phyloP scores from a whole-genome alignment of 2,797 vertebrate species.

The Thamnophis elegans region DNA sequence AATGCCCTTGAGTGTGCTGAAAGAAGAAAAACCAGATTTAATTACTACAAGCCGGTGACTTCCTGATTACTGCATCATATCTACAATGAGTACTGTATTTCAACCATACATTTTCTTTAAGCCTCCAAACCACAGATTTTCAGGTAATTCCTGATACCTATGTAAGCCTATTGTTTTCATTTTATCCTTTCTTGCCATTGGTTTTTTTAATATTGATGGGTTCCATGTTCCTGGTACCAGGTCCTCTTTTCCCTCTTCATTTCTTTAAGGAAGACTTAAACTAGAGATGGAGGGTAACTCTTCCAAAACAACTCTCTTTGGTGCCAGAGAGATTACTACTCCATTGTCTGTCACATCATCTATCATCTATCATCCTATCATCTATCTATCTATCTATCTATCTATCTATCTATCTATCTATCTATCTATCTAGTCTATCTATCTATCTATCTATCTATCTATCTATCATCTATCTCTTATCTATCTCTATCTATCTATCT shows the following conservation, averaged over 20 bases:
- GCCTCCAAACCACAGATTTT: not conserved
- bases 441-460: too few relatives aligned
- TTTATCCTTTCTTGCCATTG: not conserved
- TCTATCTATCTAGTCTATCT: too few relatives aligned
- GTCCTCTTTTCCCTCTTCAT: not conserved
- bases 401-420: too few relatives aligned
- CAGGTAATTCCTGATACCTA: not conserved
- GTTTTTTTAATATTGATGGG: not conserved
- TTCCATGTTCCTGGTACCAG: not conserved
- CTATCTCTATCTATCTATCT: too few relatives aligned
- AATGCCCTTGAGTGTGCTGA: not conserved
- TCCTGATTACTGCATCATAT: not conserved
- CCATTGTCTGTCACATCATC: too few relatives aligned
- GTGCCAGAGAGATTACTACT: not conserved
- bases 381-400: too few relatives aligned
- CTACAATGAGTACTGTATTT: not conserved
- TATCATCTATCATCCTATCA: not conserved
- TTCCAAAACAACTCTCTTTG: not conserved
- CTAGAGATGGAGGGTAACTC: not conserved
- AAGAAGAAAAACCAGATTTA: not conserved
- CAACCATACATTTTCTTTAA: not conserved
- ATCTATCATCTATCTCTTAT: too few relatives aligned
- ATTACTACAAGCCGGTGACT: not conserved
- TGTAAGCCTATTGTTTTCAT: rapidly evolving
- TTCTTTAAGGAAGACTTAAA: not conserved